Evolutionary conservation across 1,140 invertebrate species (phyloP), one percentile per base, ranked within the genome.

Genomic region (Trichonephila clavipes): DNA sequence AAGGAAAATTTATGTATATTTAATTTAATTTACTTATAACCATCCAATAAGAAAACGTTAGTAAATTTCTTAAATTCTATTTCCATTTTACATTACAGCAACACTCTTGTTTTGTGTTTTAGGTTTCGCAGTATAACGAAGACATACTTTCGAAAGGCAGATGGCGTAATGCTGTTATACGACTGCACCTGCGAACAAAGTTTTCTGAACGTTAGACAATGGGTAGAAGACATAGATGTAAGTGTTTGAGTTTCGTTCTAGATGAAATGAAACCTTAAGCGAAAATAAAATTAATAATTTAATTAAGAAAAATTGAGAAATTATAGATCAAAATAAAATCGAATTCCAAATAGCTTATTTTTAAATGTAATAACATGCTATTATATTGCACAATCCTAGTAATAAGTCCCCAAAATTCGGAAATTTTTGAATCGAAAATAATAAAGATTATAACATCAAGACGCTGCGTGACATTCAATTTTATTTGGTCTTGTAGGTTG

Each of bases 81-180:
- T 0, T 0, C 51, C 7, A 10, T 51, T 51, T 51, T 7, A 12
- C 8, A 51, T 51, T 10, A 51, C 4, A 40, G 34, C 34, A 34
- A 28, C 24, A 34, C 24, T 34, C 83, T 28, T 94, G 77, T 81
- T 90, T 94, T 72, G 94, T 86, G 94, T 86, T 95, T 85, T 94
- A 97, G 97, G 96, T 97, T 97, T 95, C 96, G 97, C 51, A 97
- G 97, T 82, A 97, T 97, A 66, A 97, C 97, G 2, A 97, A 97
- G 95, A 97, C 97, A 89, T 97, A 97, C 95, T 97, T 97, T 95
- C 96, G 97, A 8, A 96, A 97, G 95, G 97, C 97, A 16, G 97
- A 97, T 95, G 97, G 97, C 28, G 97, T 97, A 2, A 95, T 97
- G 90, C 95, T 97, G 12, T 96, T 97, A 95, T 97, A 97, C 95